These are phyloP conservation scores for Myrmecobius fasciatus DNA, from an alignment of 2,113 vertebrate genomes.

Conservation along the genomic window DNA sequence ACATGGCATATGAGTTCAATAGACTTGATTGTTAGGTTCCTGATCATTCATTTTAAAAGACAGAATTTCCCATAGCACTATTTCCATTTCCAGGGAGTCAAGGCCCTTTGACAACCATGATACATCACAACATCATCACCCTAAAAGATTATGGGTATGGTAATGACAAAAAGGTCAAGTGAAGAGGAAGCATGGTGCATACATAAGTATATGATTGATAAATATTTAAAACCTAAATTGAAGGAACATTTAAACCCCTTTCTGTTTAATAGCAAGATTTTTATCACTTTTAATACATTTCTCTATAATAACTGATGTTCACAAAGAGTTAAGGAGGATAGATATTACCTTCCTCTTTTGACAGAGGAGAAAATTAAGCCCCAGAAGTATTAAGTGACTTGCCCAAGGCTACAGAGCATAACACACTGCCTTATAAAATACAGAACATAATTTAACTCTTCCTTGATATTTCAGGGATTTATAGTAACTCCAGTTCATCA, in stretches of 20 bases:
- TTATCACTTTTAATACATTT: not conserved
- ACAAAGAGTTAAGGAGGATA: not conserved
- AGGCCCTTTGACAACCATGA: not conserved
- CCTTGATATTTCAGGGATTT: not conserved
- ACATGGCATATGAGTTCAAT: not conserved
- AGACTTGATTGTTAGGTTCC: not conserved
- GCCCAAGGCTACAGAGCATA: not conserved
- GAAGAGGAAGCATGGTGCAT: not conserved
- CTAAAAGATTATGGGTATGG: not conserved
- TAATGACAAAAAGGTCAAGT: not conserved
- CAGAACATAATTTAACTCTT: not conserved
- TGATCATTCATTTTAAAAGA: not conserved
- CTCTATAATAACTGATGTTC: not conserved
- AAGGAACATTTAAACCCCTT: not conserved
- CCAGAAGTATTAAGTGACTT: not conserved
- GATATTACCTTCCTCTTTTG: not conserved
- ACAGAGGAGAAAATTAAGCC: not conserved
- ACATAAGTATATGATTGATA: not conserved
- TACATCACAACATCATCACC: not conserved
- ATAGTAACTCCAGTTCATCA: not conserved
- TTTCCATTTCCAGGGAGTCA: not conserved
- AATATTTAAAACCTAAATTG: not conserved
- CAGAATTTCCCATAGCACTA: not conserved
- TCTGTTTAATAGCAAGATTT: not conserved
- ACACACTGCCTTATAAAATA: not conserved